phyloP scores from a whole-genome alignment of 2,797 vertebrate species.

The Selene dorsalis region DNA sequence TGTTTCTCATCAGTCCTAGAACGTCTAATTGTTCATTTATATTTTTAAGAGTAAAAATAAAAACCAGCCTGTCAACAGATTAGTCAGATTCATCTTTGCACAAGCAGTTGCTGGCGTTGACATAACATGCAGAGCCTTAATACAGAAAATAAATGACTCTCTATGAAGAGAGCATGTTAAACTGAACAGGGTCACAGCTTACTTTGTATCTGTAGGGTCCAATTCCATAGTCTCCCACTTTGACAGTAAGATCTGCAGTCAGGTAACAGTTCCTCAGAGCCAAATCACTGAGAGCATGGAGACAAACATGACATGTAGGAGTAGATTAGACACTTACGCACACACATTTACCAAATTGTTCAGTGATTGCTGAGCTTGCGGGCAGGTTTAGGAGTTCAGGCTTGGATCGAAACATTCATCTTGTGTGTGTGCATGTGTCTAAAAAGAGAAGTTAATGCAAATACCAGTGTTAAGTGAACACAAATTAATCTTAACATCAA shows the following conservation, averaged over 20 bases:
- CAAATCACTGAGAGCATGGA: conserved; percentile 87
- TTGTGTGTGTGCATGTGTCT: neutral
- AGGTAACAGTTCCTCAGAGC: conserved; percentile 97
- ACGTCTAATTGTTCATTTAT: neutral
- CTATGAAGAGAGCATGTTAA: neutral
- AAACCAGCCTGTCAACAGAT: neutral
- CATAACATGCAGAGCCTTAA: neutral
- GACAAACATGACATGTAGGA: conserved; percentile 10
- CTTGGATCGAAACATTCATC: neutral
- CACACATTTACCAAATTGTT: conserved; percentile 11
- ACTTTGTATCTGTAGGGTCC: conserved; percentile 95
- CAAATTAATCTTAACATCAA: conserved; percentile 6
- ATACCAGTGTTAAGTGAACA: neutral
- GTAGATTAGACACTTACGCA: conserved; percentile 5
- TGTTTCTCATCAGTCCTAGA: neutral
- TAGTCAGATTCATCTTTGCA: neutral
- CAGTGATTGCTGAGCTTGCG: neutral
- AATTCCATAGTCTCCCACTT: conserved; percentile 96
- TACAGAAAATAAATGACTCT: neutral
- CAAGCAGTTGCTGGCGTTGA: too few species aligned
- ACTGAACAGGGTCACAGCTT: conserved; percentile 63
- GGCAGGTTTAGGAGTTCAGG: neutral
- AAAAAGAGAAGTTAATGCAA: conserved; percentile 2
- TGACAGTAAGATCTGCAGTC: conserved; percentile 95
- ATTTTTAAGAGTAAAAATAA: neutral